A percentile compares a stretch with the other conserved stretches of the same genome.
Evolutionary conservation across 2,113 vertebrate species (phyloP).

Genomic region (Eonycteris spelaea): DNA sequence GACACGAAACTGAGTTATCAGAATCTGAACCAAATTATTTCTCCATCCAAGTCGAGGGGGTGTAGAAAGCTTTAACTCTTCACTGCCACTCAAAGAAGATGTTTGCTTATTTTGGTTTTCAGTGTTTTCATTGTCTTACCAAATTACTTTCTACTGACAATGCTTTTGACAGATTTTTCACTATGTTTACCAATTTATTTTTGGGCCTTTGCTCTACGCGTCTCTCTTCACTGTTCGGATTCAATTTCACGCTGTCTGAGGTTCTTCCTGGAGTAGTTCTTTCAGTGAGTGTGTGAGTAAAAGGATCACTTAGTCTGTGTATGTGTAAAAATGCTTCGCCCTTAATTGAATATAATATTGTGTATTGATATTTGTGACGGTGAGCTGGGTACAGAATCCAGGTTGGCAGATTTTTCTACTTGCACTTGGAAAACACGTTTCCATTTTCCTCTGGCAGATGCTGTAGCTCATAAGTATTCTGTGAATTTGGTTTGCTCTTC

Average conservation of each 20-base stretch:
- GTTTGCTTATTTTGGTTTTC: not conserved
- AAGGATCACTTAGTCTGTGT: not conserved
- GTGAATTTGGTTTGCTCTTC: not conserved
- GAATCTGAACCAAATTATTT: constrained; percentile 52
- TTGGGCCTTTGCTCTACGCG: rapidly evolving
- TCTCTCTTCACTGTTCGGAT: not conserved
- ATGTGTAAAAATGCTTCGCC: not conserved
- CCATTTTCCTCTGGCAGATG: not conserved
- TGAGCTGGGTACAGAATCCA: not conserved
- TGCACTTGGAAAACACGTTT: not conserved
- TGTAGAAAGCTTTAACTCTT: not conserved
- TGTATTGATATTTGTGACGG: not conserved
- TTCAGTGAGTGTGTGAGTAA: not conserved
- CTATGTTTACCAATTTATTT: not conserved
- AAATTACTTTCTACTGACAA: not conserved
- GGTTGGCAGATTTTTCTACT: not conserved
- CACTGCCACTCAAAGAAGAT: too few relatives aligned
- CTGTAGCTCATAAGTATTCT: not conserved
- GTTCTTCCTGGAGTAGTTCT: not conserved
- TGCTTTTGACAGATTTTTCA: not conserved
- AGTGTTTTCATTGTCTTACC: not conserved
- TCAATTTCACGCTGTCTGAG: not conserved
- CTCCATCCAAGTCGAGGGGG: not conserved
- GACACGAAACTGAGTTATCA: constrained; percentile 54
- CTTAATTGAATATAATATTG: not conserved